phyloP scores from a whole-genome alignment of 2,888 invertebrate species.

The Lepidocyrtoides sp. region DNA sequence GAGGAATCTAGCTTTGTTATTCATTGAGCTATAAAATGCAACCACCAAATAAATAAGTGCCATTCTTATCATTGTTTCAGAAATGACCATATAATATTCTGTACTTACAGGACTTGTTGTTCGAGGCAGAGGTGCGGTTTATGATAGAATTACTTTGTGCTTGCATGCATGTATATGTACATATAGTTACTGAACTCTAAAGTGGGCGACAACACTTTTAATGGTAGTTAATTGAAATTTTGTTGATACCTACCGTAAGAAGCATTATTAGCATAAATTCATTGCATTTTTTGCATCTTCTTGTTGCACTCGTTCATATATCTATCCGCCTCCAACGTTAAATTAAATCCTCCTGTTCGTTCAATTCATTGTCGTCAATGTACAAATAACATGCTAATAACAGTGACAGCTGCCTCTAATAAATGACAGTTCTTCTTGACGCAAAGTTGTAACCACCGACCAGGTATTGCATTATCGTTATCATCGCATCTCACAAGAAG shows the following conservation, averaged over 20 bases:
- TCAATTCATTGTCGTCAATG: not conserved
- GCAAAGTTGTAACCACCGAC: not conserved
- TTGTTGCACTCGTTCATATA: not conserved
- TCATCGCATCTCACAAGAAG: not conserved
- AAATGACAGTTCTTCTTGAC: constrained; percentile 5
- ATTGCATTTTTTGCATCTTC: not conserved
- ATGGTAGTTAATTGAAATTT: not conserved
- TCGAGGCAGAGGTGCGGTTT: not conserved
- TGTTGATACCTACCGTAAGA: not conserved
- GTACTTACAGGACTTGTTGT: too few relatives aligned
- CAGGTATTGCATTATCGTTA: constrained; percentile 12
- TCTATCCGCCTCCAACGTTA: not conserved
- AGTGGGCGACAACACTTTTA: not conserved
- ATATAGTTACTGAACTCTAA: not conserved
- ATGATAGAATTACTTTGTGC: too few relatives aligned
- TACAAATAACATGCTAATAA: not conserved
- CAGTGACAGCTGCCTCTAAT: constrained; percentile 19
- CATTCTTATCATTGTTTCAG: not conserved
- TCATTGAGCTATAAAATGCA: constrained; percentile 20
- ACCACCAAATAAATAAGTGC: not conserved
- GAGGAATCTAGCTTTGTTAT: not conserved
- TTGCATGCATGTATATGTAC: too few relatives aligned
- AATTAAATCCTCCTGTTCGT: constrained; percentile 9
- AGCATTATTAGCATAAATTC: not conserved
- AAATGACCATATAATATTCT: not conserved